Percentiles rank a stretch among this genome's conserved stretches.
phyloP scores from a whole-genome alignment of 2,797 vertebrate species.

The Bradypodion pumilum region DNA sequence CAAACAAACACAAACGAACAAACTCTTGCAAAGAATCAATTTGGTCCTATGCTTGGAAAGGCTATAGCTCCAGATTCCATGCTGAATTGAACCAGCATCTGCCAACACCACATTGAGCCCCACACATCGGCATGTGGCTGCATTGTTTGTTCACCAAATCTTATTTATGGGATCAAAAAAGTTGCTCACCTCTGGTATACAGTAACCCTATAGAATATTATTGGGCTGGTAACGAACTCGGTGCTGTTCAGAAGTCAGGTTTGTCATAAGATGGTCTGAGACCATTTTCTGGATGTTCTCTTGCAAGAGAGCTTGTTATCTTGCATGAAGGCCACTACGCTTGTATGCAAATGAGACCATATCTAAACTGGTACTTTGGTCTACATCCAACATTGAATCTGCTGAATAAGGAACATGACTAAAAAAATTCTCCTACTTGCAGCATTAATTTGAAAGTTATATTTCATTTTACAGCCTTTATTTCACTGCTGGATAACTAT shows the following conservation, averaged over 20 bases:
- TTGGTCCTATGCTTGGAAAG: background rate
- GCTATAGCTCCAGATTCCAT: no score
- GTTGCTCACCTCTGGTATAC: background rate
- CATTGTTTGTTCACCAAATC: no score
- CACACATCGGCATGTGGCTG: no score
- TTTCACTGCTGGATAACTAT: conserved; percentile 87
- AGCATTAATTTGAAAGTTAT: background rate
- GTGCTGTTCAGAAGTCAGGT: no score
- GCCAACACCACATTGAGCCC: no score
- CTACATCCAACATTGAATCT: background rate
- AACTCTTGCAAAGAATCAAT: background rate
- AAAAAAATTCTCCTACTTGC: no score
- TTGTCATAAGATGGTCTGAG: background rate
- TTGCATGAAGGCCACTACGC: background rate
- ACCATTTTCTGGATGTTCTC: background rate
- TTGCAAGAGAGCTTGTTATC: background rate
- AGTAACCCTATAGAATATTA: background rate
- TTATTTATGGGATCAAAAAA: background rate
- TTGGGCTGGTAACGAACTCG: no score
- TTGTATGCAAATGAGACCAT: background rate
- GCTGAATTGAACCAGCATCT: no score
- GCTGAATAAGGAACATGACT: background rate
- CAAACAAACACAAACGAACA: no score
- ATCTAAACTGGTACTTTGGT: background rate
- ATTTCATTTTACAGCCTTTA: conserved; percentile 72